Conservation (phyloP, 2,888 invertebrate genomes). For the Drosophila diplacantha region DNA sequence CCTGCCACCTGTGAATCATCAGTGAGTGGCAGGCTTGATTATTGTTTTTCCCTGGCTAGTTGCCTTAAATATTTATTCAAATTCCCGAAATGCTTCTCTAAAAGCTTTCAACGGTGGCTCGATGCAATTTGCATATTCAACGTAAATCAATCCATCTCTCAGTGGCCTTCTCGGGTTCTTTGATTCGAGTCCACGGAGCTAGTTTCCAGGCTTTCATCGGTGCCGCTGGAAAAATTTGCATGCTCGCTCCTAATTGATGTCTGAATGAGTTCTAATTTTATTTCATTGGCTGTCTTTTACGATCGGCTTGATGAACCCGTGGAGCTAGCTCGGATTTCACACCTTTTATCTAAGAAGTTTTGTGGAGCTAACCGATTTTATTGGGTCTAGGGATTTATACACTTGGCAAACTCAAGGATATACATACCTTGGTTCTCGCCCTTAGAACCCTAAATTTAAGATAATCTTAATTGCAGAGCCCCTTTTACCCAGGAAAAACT, state of each 20-base stretch:
- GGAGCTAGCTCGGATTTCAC: constrained; percentile 26
- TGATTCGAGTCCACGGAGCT: constrained; percentile 11
- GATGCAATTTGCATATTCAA: constrained; percentile 37
- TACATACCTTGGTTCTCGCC: background rate
- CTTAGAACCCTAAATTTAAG: background rate
- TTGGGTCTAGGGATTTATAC: background rate
- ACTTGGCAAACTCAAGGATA: background rate
- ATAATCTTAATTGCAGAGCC: background rate
- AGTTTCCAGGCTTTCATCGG: constrained; percentile 49
- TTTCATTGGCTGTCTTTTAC: constrained; percentile 37
- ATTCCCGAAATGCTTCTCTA: constrained; percentile 26
- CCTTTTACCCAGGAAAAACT: background rate
- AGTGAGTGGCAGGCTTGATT: constrained; percentile 11
- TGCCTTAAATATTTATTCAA: constrained; percentile 29
- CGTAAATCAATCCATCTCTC: constrained; percentile 28
- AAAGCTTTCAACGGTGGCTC: constrained; percentile 26
- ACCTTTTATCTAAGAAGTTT: constrained; percentile 13
- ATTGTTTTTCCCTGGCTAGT: constrained; percentile 9
- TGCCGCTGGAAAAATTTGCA: constrained; percentile 60
- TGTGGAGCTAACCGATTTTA: constrained; percentile 1
- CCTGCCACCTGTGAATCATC: constrained; percentile 22
- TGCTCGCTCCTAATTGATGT: constrained; percentile 60
- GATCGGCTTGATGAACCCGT: constrained; percentile 48
- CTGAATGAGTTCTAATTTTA: constrained; percentile 62
- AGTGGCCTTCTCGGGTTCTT: constrained; percentile 16